A percentile compares a stretch with the other conserved stretches of the same genome.
Conservation (phyloP, 2,888 invertebrate genomes). For the Mythimna ferrago region DNA sequence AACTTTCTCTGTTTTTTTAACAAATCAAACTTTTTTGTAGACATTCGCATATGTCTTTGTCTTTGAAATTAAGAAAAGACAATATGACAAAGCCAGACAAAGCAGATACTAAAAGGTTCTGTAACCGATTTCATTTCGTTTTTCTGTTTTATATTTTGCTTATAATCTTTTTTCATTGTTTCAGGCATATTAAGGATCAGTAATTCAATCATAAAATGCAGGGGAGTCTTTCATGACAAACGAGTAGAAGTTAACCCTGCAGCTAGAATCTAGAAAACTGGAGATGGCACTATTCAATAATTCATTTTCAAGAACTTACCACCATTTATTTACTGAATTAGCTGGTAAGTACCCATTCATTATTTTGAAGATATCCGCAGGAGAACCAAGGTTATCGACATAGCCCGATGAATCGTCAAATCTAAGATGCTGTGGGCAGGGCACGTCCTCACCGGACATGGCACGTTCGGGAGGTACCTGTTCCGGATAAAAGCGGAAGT, state of each 20-base stretch:
- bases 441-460: no score
- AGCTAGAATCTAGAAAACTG: constrained; percentile 51
- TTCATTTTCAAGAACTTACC: constrained; percentile 91
- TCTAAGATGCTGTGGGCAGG: no score
- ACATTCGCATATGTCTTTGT: background rate
- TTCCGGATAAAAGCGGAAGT: no score
- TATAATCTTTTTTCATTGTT: constrained; percentile 63
- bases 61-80: background rate
- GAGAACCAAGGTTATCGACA: no score
- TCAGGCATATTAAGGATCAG: constrained; percentile 70
- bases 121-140: background rate
- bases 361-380: no score
- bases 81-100: background rate
- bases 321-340: constrained; percentile 92
- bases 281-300: constrained; percentile 91
- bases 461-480: no score
- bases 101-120: background rate
- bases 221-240: constrained; percentile 78
- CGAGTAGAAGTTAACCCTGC: constrained; percentile 58
- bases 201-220: constrained; percentile 76
- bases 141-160: background rate
- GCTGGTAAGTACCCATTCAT: constrained; percentile 88
- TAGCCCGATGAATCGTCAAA: no score
- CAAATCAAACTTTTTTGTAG: background rate
- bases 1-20: background rate